These are phyloP conservation scores for Hafferia zeledoni DNA, from an alignment of 2,797 vertebrate species.

Conservation along the genomic window DNA sequence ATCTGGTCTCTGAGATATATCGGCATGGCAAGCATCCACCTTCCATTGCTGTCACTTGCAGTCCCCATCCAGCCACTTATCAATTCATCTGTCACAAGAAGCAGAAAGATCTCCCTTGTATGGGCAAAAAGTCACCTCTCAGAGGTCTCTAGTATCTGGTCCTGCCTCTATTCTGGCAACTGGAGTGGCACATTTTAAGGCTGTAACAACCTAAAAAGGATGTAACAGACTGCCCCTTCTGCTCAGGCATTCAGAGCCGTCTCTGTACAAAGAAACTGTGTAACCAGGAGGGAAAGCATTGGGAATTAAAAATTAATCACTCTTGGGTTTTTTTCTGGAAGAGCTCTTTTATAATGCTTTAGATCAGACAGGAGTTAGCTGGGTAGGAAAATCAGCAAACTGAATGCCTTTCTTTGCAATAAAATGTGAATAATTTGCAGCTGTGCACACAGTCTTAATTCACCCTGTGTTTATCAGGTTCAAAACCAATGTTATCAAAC, in stretches of 20 bases:
- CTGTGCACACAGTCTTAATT: neutral
- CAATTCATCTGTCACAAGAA: conserved; percentile 31
- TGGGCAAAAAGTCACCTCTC: neutral
- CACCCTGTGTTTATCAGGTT: neutral
- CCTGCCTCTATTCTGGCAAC: neutral
- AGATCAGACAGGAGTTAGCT: neutral
- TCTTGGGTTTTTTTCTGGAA: neutral
- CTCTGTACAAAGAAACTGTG: neutral
- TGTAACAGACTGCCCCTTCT: neutral
- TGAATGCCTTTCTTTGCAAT: neutral
- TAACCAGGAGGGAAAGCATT: neutral
- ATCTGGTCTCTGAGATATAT: conserved; percentile 7
- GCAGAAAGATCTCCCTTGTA: neutral
- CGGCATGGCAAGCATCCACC: neutral
- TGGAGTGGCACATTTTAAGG: neutral
- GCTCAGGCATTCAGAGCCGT: neutral
- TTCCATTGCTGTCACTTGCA: neutral
- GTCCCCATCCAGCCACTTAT: conserved; percentile 27
- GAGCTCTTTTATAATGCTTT: neutral
- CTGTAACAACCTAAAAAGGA: neutral
- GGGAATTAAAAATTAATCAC: conserved; percentile 4
- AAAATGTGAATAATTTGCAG: neutral
- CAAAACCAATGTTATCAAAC: neutral
- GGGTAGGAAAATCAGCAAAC: neutral
- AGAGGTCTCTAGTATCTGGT: neutral